Evolutionary conservation across 1,140 invertebrate species (phyloP).

Genomic region (Drosophila busckii): DNA sequence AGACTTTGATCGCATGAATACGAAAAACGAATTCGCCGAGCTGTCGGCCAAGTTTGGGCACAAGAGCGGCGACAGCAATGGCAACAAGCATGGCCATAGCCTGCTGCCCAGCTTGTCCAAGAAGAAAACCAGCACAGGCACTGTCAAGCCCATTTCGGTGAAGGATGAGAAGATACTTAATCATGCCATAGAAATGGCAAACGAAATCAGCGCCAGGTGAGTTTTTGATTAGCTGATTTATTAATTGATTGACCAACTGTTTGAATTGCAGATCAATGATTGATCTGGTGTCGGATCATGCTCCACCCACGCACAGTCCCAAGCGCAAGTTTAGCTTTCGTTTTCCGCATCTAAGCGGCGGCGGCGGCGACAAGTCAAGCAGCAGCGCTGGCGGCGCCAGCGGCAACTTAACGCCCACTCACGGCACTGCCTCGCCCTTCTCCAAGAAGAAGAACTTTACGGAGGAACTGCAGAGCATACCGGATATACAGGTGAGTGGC

Average conservation of each 20-base stretch:
- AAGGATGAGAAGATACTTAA: conserved; percentile 96
- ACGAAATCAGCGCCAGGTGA: conserved; percentile 90
- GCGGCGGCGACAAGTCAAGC: conserved; percentile 38
- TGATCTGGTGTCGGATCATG: conserved; percentile 85
- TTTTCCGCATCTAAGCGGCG: conserved; percentile 81
- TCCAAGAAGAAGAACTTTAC: conserved; percentile 88
- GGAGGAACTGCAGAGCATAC: conserved; percentile 93
- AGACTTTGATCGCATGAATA: conserved; percentile 84
- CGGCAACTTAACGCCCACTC: conserved; percentile 32
- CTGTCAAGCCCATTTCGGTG: conserved; percentile 95
- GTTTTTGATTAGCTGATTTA: conserved; percentile 2
- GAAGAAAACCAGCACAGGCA: conserved; percentile 88
- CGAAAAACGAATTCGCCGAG: conserved; percentile 84
- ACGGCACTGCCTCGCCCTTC: conserved; percentile 58
- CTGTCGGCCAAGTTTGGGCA: conserved; percentile 80
- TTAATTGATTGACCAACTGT: neutral
- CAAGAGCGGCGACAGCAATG: conserved; percentile 60
- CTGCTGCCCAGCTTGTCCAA: conserved; percentile 50
- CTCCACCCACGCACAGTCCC: conserved; percentile 86
- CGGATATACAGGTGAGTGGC: conserved; percentile 89
- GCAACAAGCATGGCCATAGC: conserved; percentile 59
- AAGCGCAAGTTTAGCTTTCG: conserved; percentile 94
- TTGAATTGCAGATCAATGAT: conserved; percentile 85
- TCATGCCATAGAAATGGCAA: conserved; percentile 94
- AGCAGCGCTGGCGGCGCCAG: conserved; percentile 12